phyloP scores from a whole-genome alignment of 1,140 invertebrate genomes.

The Drosophila parvula region DNA sequence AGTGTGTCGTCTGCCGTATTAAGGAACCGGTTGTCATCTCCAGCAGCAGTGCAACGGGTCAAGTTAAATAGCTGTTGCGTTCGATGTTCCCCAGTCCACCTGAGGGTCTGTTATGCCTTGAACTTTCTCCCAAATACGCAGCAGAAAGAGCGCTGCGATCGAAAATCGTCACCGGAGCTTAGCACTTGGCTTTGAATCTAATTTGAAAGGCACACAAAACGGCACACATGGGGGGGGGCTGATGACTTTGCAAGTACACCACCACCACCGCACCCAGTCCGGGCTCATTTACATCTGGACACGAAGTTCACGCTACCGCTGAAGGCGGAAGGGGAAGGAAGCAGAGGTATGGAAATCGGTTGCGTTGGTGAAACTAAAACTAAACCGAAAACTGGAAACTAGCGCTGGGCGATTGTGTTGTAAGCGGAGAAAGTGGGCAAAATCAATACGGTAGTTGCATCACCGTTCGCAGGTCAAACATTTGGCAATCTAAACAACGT shows the following conservation, averaged over 20 bases:
- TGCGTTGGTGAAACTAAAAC: slow-evolving; percentile 46
- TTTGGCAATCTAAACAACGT: neutral
- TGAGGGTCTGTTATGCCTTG: neutral
- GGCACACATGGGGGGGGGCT: slow-evolving; percentile 9
- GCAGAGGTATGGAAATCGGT: slow-evolving; percentile 15
- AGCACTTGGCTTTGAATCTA: slow-evolving; percentile 12
- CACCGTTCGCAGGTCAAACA: slow-evolving; percentile 10
- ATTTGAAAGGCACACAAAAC: slow-evolving; percentile 8
- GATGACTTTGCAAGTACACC: slow-evolving; percentile 53
- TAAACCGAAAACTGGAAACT: slow-evolving; percentile 28
- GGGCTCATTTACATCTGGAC: slow-evolving; percentile 52
- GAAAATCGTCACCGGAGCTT: slow-evolving; percentile 5
- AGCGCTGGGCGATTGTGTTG: slow-evolving; percentile 18
- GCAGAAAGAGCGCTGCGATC: slow-evolving; percentile 1
- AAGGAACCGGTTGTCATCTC: slow-evolving; percentile 24
- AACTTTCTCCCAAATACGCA: slow-evolving; percentile 36
- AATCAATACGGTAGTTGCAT: slow-evolving; percentile 76
- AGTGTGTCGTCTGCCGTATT: neutral
- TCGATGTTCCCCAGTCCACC: neutral
- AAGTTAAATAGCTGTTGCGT: slow-evolving; percentile 9
- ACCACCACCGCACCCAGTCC: slow-evolving; percentile 1
- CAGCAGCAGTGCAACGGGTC: slow-evolving; percentile 17
- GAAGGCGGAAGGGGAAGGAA: neutral
- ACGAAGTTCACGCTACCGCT: slow-evolving; percentile 46
- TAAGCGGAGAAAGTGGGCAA: slow-evolving; percentile 74